Evolutionary conservation across 2,888 invertebrate genomes (phyloP).

Genomic region (Ecdyonurus torrentis): DNA sequence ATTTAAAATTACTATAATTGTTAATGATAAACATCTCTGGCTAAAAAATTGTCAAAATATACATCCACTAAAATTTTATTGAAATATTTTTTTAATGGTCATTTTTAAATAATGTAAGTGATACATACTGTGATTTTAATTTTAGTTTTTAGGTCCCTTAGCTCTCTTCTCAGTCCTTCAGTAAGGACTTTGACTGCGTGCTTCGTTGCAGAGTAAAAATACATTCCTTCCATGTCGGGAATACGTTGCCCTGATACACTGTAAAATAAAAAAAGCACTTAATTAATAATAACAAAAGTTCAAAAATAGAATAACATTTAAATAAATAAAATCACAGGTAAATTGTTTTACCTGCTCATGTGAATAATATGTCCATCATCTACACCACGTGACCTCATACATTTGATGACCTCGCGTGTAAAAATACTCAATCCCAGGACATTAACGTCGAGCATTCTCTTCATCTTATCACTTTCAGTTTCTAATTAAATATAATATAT

Average conservation of each 20-base stretch:
- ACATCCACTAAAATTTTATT: too few relatives aligned
- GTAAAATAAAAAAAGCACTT: too few relatives aligned
- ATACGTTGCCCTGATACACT: not conserved
- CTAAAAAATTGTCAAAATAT: too few relatives aligned
- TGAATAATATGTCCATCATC: constrained; percentile 6
- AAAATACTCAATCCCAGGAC: constrained; percentile 2
- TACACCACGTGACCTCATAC: not conserved
- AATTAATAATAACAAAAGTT: too few relatives aligned
- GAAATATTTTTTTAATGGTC: too few relatives aligned
- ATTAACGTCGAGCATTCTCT: not conserved
- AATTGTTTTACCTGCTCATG: constrained; percentile 7
- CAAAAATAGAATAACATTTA: too few relatives aligned
- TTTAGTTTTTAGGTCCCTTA: not conserved
- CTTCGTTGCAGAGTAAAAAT: not conserved
- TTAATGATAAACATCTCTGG: too few relatives aligned
- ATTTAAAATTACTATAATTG: too few relatives aligned
- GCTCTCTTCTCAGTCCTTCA: not conserved
- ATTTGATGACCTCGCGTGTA: not conserved
- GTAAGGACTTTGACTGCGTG: not conserved
- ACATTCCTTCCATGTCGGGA: not conserved
- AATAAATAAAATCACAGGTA: too few relatives aligned
- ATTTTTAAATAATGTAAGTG: too few relatives aligned
- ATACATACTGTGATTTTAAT: too few relatives aligned
- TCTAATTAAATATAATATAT: too few relatives aligned
- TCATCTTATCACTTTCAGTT: not conserved